A percentile compares a stretch with the other conserved stretches of the same genome.
These are phyloP conservation scores for Clupea harengus DNA, from an alignment of 2,113 vertebrate genomes.

Conservation along the genomic window DNA sequence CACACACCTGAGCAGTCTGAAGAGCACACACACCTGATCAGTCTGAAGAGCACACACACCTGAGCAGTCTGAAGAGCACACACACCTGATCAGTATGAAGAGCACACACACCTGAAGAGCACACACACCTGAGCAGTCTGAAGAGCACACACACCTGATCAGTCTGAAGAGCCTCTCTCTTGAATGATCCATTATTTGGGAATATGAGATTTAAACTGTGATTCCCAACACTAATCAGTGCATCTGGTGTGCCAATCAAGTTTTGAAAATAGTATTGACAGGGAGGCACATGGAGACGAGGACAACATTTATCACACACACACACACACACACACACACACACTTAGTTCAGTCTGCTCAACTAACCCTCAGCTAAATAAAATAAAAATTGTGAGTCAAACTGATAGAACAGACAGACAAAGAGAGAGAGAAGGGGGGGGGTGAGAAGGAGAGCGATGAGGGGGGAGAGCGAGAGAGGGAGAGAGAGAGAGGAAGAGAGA, in stretches of 20 bases:
- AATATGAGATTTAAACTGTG: too few relatives aligned
- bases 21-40: neutral
- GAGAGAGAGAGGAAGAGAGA: neutral
- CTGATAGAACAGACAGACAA: too few relatives aligned
- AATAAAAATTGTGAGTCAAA: too few relatives aligned
- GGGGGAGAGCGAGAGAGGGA: neutral
- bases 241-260: too few relatives aligned
- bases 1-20: neutral
- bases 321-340: neutral
- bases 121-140: neutral
- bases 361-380: too few relatives aligned
- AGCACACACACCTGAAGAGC: neutral
- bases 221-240: too few relatives aligned
- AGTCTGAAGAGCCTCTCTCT: too few relatives aligned
- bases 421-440: too few relatives aligned
- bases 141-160: neutral
- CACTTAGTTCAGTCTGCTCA: neutral
- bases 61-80: neutral
- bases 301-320: neutral
- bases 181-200: too few relatives aligned
- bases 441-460: neutral
- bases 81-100: neutral
- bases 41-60: too few relatives aligned
- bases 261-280: too few relatives aligned
- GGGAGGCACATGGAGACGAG: too few relatives aligned